Conservation (phyloP, 2,888 invertebrate species). For the Charanyca ferruginea region DNA sequence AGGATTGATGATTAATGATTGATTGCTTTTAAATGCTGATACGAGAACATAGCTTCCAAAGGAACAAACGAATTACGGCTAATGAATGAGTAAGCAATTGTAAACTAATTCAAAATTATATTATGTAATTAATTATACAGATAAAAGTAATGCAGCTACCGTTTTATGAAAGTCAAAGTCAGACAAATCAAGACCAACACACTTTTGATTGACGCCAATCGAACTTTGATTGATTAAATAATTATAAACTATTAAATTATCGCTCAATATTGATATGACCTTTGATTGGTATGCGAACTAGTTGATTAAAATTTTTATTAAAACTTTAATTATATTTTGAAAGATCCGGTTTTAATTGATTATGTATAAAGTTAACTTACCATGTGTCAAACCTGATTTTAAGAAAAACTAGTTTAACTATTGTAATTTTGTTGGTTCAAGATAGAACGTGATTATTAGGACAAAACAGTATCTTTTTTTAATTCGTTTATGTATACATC, state of each 20-base stretch:
- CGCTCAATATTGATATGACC: slow-evolving; percentile 22
- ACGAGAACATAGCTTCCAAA: too few relatives aligned
- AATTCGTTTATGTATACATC: too few relatives aligned
- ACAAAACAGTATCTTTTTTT: too few relatives aligned
- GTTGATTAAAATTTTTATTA: slow-evolving; percentile 6
- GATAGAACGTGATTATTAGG: too few relatives aligned
- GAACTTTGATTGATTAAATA: slow-evolving; percentile 25
- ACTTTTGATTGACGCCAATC: slow-evolving; percentile 29
- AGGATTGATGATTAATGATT: too few relatives aligned
- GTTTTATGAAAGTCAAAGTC: slow-evolving; percentile 15
- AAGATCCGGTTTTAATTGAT: slow-evolving; percentile 19
- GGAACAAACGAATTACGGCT: too few relatives aligned
- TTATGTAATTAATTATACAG: too few relatives aligned
- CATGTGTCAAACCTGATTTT: not conserved
- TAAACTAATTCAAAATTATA: too few relatives aligned
- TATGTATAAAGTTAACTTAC: not conserved
- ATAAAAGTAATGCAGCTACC: not conserved
- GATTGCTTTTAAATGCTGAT: too few relatives aligned
- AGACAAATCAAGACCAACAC: slow-evolving; percentile 23
- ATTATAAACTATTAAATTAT: slow-evolving; percentile 21
- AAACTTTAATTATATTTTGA: slow-evolving; percentile 9
- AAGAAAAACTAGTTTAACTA: not conserved
- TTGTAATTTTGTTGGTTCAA: too few relatives aligned
- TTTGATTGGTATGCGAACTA: slow-evolving; percentile 35
- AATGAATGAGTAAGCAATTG: too few relatives aligned